These are phyloP conservation scores for Eupsilia transversa DNA, from an alignment of 2,888 invertebrate species.

Conservation along the genomic window DNA sequence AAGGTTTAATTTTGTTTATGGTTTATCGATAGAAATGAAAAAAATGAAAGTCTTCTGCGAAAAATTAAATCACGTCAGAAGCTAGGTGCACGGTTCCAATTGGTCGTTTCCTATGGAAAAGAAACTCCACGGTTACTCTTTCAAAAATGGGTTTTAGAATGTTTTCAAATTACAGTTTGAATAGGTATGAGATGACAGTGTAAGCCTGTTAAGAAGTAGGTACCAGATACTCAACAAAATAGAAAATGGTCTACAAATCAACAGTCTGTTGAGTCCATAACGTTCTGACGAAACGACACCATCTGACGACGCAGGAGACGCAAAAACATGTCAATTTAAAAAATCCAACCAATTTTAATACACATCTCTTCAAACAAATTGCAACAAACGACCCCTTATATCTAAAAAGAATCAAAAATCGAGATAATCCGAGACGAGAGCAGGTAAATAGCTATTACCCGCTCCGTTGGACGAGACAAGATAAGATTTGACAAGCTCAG, in stretches of 20 bases:
- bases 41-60: not conserved
- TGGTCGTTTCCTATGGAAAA: too few relatives aligned
- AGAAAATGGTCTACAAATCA: too few relatives aligned
- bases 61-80: too few relatives aligned
- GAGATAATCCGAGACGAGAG: constrained; percentile 83
- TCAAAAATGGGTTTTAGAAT: too few relatives aligned
- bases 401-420: constrained; percentile 84
- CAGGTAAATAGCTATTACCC: constrained; percentile 90
- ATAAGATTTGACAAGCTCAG: constrained; percentile 84
- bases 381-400: constrained; percentile 75
- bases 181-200: too few relatives aligned
- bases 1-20: too few relatives aligned
- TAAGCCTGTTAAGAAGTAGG: too few relatives aligned
- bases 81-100: too few relatives aligned
- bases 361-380: constrained; percentile 61
- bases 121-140: too few relatives aligned
- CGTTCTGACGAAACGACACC: not conserved
- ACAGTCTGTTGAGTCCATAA: too few relatives aligned
- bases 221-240: too few relatives aligned
- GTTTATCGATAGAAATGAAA: not conserved
- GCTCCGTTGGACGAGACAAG: constrained; percentile 84
- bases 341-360: constrained; percentile 48
- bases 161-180: too few relatives aligned
- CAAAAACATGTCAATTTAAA: constrained; percentile 32
- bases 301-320: not conserved